Evolutionary conservation across 1,140 invertebrate species (phyloP), one percentile per base, ranked within the genome.

Genomic region (Hetaerina americana): DNA sequence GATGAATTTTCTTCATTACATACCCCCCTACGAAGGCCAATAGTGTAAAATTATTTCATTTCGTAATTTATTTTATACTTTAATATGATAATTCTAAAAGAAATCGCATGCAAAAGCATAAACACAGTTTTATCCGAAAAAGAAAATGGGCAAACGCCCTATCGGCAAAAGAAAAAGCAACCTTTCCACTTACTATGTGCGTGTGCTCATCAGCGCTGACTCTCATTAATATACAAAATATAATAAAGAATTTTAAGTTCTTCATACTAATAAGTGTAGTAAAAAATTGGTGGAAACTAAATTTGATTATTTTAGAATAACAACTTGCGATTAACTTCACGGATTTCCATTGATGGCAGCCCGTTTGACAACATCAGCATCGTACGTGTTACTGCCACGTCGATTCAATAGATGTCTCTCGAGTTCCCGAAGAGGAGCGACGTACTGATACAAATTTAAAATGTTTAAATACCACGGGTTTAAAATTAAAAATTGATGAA

Each of bases 191-290:
- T 80, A 88, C 87, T 72, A 84, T 77, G 76, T 88, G 86, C 78
- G 80, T 84, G 75, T 88, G 87, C 76, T 88, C 87, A 76, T 88
- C 86, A 26, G 83, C 79, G 72, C 75, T 77, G 72, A 79, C 80
- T 57, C 40, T 57, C 22, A 57, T 18, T n/a, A 57, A 12, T n/a
- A 57, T 57, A 57, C 40, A 57, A 57, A 57, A 57, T 57, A 57
- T 10, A n/a, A 57, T n/a, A 57, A 57, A 5, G 22, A 3, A 57
- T 18, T 57, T 57, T 18, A 57, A n/a, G 40, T n/a, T 12, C 40
- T 57, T 57, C 40, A 57, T 57, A 57, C 15, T 57, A 57, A 57
- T 5, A n/a, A 57, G 40, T n/a, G n/a, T 5, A 18, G 22, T 57
- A 18, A 8, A 18, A 18, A 57, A 57, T 57, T 3, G 3, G 22